Base-by-base conservation (phyloP, 2,797 vertebrate species). In the Emydoidea blandingii region DNA sequence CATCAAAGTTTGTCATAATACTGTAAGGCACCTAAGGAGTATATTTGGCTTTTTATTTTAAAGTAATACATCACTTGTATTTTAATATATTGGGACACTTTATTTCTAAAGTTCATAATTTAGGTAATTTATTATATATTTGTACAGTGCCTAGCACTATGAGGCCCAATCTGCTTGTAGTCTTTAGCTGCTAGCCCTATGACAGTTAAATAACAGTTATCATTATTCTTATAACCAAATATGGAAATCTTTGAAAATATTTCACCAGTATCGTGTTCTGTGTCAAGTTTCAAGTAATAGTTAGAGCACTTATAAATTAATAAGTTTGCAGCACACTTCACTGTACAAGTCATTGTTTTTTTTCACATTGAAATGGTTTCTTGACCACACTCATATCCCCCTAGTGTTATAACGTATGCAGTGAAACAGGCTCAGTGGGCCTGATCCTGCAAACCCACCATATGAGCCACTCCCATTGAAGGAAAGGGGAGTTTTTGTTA, bases 351-450 rank as follows among this genome's bases (percentile, higher is more conserved):
- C 65, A 65, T 29, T 31, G 49, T 3, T 31, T 12, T 79, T 86
- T 90, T 37, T 27, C 86, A 49, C 25, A 76, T 18, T n/a, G 54
- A 8, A 21, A 25, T 18, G 11, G 6, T 50, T 92, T 93, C 68
- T 79, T 80, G 2, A 34, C 37, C 74, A 3, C 6, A 62, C 76
- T 72, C 47, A 25, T 12, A 7, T 56, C n/a, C 62, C 4, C 5
- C 54, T 3, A 2, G 1, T 78, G 37, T 57, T 82, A 54, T 53
- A 81, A 50, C 4, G 54, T 1, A 0, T 27, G 10, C 3, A 47
- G 52, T 54, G 50, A 47, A 86, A 47, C 34, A 44, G 0, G 0
- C 50, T 44, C 16, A 31, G 3, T 4, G 0, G 2, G 11, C 11
- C 8, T 93, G 54, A 65, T 37, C 80, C 1, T 15, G 7, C 47